phyloP scores from a whole-genome alignment of 2,797 vertebrate genomes.

The Anas bahamensis region DNA sequence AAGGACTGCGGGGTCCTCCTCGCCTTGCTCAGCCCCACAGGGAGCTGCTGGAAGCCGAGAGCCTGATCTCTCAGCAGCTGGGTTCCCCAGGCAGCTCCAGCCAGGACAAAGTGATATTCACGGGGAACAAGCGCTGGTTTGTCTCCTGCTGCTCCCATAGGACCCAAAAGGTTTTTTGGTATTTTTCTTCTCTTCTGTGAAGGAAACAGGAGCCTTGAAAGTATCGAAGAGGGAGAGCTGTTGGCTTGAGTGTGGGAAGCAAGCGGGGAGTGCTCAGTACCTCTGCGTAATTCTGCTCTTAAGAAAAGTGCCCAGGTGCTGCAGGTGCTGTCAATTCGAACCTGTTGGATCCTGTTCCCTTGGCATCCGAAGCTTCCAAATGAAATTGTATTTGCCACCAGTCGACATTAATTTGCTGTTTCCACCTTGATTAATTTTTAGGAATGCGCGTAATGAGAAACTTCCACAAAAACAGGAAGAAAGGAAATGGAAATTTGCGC shows the following conservation, averaged over 20 bases:
- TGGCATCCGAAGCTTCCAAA: slow-evolving; percentile 1
- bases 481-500: slow-evolving; percentile 45
- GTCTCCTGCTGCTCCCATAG: slow-evolving; percentile 19
- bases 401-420: slow-evolving; percentile 18
- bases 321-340: neutral
- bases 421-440: slow-evolving; percentile 50
- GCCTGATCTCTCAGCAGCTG: slow-evolving; percentile 15
- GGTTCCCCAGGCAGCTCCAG: neutral
- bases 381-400: slow-evolving; percentile 1
- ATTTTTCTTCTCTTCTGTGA: slow-evolving; percentile 15
- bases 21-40: neutral
- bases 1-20: neutral
- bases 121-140: neutral
- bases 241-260: neutral
- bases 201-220: neutral
- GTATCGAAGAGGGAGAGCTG: neutral
- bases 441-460: slow-evolving; percentile 38
- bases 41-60: neutral
- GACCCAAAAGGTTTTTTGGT: neutral
- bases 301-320: neutral
- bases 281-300: neutral
- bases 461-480: slow-evolving; percentile 39
- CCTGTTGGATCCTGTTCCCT: neutral
- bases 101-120: slow-evolving; percentile 26
- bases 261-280: fast-evolving